Conservation (phyloP, 2,888 invertebrate genomes). For the Cantharis rufa region DNA sequence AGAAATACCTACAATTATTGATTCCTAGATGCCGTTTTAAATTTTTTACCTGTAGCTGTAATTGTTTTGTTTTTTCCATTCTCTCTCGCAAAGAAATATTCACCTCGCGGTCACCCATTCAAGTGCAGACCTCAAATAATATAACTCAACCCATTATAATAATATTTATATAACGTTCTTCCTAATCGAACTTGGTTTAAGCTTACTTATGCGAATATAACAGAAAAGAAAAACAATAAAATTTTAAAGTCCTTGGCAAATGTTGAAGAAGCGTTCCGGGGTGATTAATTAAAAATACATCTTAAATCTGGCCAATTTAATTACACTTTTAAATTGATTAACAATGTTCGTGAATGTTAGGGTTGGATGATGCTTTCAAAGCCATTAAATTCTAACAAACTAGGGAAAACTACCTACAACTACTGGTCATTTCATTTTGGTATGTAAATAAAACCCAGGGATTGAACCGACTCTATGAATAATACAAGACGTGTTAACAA, state of each 20-base stretch:
- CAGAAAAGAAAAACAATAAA: neutral
- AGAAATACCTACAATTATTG: neutral
- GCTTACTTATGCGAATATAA: neutral
- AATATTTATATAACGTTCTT: too few relatives aligned
- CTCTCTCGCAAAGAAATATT: too few relatives aligned
- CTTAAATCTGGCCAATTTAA: neutral
- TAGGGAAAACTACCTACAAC: slow-evolving; percentile 21
- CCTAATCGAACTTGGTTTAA: too few relatives aligned
- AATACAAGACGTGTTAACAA: slow-evolving; percentile 3
- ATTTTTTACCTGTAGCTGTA: neutral
- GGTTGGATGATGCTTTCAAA: slow-evolving; percentile 17
- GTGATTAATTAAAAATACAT: neutral
- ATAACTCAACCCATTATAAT: too few relatives aligned
- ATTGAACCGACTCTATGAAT: neutral
- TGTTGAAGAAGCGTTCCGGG: neutral
- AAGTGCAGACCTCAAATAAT: too few relatives aligned
- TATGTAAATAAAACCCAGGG: slow-evolving; percentile 22
- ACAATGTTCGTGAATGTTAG: slow-evolving; percentile 21
- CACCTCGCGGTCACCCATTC: too few relatives aligned
- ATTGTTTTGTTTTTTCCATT: too few relatives aligned
- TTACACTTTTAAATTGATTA: slow-evolving; percentile 12
- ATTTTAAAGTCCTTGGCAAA: neutral
- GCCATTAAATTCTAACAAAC: slow-evolving; percentile 23
- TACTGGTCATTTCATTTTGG: slow-evolving; percentile 16
- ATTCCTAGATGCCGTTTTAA: neutral